Conservation (phyloP, 2,888 invertebrate genomes). For the Brenthis hecate region DNA sequence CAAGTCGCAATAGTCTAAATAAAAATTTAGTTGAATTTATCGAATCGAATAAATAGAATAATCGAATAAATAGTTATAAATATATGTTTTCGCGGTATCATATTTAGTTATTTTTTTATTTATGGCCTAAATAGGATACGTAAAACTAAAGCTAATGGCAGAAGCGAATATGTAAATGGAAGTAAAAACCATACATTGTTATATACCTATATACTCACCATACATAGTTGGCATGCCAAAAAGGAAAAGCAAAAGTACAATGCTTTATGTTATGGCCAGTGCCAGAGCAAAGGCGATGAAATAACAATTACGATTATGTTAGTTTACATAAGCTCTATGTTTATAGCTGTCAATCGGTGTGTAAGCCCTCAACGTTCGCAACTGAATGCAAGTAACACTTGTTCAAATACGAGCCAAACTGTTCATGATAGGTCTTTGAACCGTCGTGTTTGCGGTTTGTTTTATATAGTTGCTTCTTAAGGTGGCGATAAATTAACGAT, state of each 20-base stretch:
- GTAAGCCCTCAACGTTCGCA: constrained; percentile 58
- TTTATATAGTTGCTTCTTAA: constrained; percentile 75
- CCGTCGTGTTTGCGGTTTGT: constrained; percentile 74
- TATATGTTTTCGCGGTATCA: too few species aligned
- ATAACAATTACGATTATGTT: constrained; percentile 36
- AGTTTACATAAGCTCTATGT: constrained; percentile 38
- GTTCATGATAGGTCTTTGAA: constrained; percentile 78
- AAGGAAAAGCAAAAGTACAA: constrained; percentile 15
- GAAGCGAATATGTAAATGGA: too few species aligned
- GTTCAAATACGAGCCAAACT: constrained; percentile 72
- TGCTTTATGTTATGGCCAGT: constrained; percentile 18
- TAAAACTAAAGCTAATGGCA: too few species aligned
- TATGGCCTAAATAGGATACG: too few species aligned
- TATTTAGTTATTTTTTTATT: too few species aligned
- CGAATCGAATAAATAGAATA: too few species aligned
- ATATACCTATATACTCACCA: background rate
- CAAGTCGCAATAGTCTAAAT: too few species aligned
- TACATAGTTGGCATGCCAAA: constrained; percentile 1
- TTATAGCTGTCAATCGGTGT: constrained; percentile 41
- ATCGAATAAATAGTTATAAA: too few species aligned
- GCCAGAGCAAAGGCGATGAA: constrained; percentile 19
- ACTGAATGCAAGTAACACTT: constrained; percentile 64
- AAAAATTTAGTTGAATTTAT: too few species aligned
- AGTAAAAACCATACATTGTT: too few species aligned
- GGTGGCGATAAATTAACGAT: constrained; percentile 80